phyloP scores from a whole-genome alignment of 2,888 invertebrate species.

The Harpalus rufipes region DNA sequence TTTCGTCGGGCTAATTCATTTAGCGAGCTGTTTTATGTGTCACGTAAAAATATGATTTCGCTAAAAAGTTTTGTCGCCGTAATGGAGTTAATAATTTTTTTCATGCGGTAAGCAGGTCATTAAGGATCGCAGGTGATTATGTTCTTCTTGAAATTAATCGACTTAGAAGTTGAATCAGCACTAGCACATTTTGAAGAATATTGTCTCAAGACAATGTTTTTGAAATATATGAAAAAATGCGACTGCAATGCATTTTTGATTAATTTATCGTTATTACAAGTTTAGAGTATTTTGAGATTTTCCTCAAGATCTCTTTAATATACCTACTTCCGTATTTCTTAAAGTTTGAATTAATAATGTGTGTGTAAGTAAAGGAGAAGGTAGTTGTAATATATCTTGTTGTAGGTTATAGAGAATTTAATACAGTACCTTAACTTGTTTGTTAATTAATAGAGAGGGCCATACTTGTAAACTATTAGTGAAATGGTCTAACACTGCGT shows the following conservation, averaged over 20 bases:
- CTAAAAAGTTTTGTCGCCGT: conserved; percentile 66
- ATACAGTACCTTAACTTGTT: conserved; percentile 25
- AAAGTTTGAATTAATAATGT: no score
- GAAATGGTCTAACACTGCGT: conserved; percentile 19
- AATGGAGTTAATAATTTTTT: conserved; percentile 66
- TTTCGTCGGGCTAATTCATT: conserved; percentile 63
- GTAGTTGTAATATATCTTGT: background rate
- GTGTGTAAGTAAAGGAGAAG: no score
- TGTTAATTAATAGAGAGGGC: conserved; percentile 37
- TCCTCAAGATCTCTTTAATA: no score
- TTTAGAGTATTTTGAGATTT: no score
- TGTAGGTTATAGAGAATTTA: conserved; percentile 5
- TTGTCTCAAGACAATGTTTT: background rate
- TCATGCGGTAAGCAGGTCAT: conserved; percentile 56
- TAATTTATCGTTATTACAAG: no score
- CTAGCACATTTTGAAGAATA: background rate
- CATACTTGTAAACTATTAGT: conserved; percentile 40
- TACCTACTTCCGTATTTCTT: background rate
- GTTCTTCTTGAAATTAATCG: conserved; percentile 57
- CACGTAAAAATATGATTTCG: conserved; percentile 67
- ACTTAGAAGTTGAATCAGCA: conserved; percentile 1
- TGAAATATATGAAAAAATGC: no score
- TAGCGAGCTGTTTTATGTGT: conserved; percentile 64
- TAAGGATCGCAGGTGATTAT: conserved; percentile 63
- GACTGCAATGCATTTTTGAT: no score